phyloP scores from a whole-genome alignment of 1,140 invertebrate species.

The Ruditapes philippinarum region DNA sequence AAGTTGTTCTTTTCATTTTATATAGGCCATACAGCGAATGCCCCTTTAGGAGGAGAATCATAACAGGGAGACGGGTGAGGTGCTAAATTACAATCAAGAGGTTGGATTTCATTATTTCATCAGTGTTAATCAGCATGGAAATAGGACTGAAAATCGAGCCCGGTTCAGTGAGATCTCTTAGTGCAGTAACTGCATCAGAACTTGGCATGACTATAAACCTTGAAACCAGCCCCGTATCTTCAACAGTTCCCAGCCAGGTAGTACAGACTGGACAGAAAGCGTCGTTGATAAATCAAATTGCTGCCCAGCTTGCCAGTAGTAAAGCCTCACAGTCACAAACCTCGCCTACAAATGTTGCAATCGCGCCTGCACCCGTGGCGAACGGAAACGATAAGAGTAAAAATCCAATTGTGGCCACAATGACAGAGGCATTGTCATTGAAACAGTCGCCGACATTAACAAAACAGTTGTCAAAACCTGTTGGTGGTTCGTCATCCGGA shows the following conservation, averaged over 20 bases:
- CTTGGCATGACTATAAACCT: no score
- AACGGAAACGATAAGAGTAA: slow-evolving; percentile 47
- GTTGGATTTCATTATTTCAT: no score
- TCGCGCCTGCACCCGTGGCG: background rate
- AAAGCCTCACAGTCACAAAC: slow-evolving; percentile 7
- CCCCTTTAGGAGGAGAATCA: no score
- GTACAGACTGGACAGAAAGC: slow-evolving; percentile 27
- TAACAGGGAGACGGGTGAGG: no score
- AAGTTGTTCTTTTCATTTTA: no score
- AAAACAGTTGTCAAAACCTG: slow-evolving; percentile 53
- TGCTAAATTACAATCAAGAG: no score
- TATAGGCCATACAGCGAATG: no score
- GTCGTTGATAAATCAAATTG: slow-evolving; percentile 48
- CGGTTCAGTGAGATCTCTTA: slow-evolving; percentile 7
- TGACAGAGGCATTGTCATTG: slow-evolving; percentile 58
- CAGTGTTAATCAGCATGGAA: slow-evolving; percentile 24
- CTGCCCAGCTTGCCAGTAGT: slow-evolving; percentile 58
- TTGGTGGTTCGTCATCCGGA: background rate
- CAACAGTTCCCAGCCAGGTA: background rate
- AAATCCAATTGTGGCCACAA: slow-evolving; percentile 35
- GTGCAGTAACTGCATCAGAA: no score
- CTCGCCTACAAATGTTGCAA: background rate
- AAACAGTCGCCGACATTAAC: slow-evolving; percentile 61
- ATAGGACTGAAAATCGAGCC: slow-evolving; percentile 15
- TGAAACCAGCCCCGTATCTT: background rate